These are phyloP conservation scores for Microplitis demolitor DNA, from an alignment of 1,140 invertebrate genomes.

Conservation along the genomic window DNA sequence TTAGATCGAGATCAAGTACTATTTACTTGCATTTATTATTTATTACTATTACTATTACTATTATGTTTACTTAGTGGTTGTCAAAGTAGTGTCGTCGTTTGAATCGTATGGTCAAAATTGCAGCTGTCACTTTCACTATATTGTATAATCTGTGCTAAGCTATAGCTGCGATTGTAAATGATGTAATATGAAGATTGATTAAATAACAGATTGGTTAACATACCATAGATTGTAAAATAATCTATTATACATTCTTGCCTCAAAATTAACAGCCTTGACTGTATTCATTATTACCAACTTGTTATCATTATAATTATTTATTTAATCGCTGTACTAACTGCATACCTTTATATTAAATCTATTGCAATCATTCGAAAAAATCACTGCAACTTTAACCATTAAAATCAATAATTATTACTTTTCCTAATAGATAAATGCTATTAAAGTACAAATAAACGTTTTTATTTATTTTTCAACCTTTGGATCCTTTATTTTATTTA, in stretches of 20 bases:
- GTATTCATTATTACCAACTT: background rate
- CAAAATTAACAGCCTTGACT: background rate
- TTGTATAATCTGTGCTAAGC: background rate
- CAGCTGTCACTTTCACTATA: constrained; percentile 10
- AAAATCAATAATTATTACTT: no score
- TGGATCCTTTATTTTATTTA: no score
- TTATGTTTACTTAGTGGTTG: background rate
- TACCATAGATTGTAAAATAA: background rate
- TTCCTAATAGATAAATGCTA: no score
- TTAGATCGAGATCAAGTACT: background rate
- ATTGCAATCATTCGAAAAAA: no score
- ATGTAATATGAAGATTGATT: constrained; percentile 9
- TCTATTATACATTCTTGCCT: background rate
- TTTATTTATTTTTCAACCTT: no score
- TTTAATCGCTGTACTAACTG: background rate
- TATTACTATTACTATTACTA: background rate
- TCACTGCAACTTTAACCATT: no score
- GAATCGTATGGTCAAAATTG: background rate
- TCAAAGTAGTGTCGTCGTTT: background rate
- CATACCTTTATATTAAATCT: no score
- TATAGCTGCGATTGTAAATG: constrained; percentile 1
- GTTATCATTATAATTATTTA: background rate
- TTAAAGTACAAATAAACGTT: no score
- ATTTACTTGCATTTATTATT: background rate
- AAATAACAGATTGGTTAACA: constrained; percentile 8